Evolutionary conservation across 64 coral and sea anemone species (phyloP).

Genomic region (Anthopleura sola): DNA sequence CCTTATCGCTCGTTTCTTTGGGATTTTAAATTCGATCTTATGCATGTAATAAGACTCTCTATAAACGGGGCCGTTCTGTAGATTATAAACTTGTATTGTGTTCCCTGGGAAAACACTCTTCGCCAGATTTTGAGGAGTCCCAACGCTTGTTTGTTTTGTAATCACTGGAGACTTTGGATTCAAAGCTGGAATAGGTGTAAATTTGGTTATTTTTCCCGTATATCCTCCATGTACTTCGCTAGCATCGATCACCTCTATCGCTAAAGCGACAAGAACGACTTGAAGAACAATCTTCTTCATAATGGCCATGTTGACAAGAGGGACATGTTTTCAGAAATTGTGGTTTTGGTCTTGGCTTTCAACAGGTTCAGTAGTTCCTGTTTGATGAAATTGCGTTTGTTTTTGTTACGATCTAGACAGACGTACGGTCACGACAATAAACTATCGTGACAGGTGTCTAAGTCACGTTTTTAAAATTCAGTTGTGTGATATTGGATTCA

Average conservation of each 20-base stretch:
- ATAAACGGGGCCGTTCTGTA: background rate
- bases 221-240: background rate
- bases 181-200: background rate
- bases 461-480: no score
- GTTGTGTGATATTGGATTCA: no score
- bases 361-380: background rate
- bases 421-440: no score
- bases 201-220: background rate
- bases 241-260: background rate
- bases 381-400: no score
- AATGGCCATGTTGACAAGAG: background rate
- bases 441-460: no score
- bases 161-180: conserved; percentile 12
- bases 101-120: background rate
- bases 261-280: background rate
- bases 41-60: background rate
- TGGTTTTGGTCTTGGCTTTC: background rate
- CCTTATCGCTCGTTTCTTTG: background rate
- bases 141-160: background rate
- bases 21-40: background rate
- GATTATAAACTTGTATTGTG: background rate
- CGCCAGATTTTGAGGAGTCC: background rate
- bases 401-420: background rate
- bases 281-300: background rate
- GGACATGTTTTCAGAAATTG: background rate